These are phyloP conservation scores for Napeogenes sylphis DNA, from an alignment of 2,888 invertebrate species.

Conservation along the genomic window DNA sequence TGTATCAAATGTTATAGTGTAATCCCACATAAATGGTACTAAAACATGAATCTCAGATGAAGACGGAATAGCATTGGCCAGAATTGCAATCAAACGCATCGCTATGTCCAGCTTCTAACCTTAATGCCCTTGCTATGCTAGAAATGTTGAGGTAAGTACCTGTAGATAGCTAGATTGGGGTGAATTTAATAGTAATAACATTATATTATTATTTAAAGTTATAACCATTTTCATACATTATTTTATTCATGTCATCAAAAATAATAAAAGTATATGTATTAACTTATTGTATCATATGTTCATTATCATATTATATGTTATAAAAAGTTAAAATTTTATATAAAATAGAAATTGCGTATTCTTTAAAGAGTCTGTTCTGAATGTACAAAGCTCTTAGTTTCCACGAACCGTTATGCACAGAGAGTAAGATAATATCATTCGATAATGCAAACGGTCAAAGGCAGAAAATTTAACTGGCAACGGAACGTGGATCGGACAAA, in stretches of 20 bases:
- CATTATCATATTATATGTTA: too few relatives aligned
- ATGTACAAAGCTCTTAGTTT: constrained; percentile 1
- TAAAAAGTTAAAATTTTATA: too few relatives aligned
- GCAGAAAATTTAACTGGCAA: constrained; percentile 48
- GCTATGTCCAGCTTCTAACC: constrained; percentile 15
- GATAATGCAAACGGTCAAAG: constrained; percentile 39
- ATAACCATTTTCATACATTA: background rate
- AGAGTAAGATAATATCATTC: constrained; percentile 12
- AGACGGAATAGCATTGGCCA: constrained; percentile 19
- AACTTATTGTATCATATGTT: too few relatives aligned
- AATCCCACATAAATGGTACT: constrained; percentile 5
- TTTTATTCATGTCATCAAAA: background rate
- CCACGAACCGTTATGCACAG: background rate
- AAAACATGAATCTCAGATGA: constrained; percentile 14
- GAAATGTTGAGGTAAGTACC: background rate
- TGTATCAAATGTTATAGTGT: too few relatives aligned
- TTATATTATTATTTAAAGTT: too few relatives aligned
- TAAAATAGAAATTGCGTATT: too few relatives aligned
- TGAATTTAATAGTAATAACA: background rate
- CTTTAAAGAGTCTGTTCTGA: background rate
- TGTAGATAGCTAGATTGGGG: background rate
- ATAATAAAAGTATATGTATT: too few relatives aligned
- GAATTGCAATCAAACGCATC: constrained; percentile 43
- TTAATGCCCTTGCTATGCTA: constrained; percentile 11
- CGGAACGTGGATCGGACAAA: constrained; percentile 54